Base-by-base conservation (phyloP, 2,113 vertebrate genomes). In the Proterorhinus semilunaris region DNA sequence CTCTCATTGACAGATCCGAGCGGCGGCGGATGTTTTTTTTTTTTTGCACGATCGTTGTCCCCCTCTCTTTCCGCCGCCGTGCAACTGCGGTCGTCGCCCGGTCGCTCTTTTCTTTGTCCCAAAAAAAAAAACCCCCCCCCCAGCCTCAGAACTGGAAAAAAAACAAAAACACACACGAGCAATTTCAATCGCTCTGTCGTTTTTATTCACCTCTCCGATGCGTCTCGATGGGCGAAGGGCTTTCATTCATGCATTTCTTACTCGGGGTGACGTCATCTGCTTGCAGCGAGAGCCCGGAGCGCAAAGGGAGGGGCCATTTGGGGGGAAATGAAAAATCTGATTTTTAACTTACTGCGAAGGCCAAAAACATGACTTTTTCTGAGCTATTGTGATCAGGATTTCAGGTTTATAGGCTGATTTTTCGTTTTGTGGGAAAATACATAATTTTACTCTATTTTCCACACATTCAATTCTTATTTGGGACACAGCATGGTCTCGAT, bases 211-310 rank as follows among this genome's bases (percentile, higher is more conserved):
- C 11, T 3, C 1, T 4, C 4, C 27, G 27, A 36, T 36, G 27
- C 27, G 47, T 5, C 48, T 57, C 2, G 42, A 17, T 50, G 0
- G 10, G 48, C 0, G 0, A 62, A 46, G 43, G 1, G 11, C 42
- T 8, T 69, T 82, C 81, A 87, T 88, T 87, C 81, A 89, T 67
- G 71, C 15, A 67, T 78, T 84, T 76, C 65, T 36, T 77, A 68
- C 43, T 81, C 11, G 5, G 4, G 42, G 75, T 88, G 86, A 88
- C 84, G 83, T 89, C 81, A 88, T 87, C 76, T 17, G 59, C 76
- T 73, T 82, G 83, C 83, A 84, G 81, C 75, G 68, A 44, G 57
- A 68, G 72, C 51, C 54, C 13, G 62, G n/a, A 61, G 57, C 9
- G 36, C 49, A 53, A 27, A 54, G 50, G 45, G 21, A 8, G 10